Evolutionary conservation across 2,888 invertebrate genomes (phyloP).

Genomic region (Xiphydria camelus): DNA sequence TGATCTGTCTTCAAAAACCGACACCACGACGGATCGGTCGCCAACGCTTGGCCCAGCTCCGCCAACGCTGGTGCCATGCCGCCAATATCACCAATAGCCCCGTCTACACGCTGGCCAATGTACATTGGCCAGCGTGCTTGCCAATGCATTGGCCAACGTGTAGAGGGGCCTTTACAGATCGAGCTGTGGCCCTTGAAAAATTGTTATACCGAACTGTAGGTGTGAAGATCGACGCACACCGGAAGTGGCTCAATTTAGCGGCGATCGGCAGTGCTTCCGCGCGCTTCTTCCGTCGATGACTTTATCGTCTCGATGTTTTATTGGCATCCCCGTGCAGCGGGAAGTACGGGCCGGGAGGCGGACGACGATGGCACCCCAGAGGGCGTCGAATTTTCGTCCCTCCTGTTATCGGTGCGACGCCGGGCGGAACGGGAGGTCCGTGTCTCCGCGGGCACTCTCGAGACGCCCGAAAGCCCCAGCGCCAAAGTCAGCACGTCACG

Average conservation of each 20-base stretch:
- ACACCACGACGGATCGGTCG: too few relatives aligned
- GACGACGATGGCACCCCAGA: conserved; percentile 34
- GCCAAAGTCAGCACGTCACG: conserved; percentile 43
- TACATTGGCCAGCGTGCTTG: too few relatives aligned
- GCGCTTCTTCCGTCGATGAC: neutral
- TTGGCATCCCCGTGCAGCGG: too few relatives aligned
- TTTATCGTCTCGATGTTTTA: conserved; percentile 29
- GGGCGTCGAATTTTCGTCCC: conserved; percentile 25
- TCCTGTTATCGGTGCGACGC: conserved; percentile 29
- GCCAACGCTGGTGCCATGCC: too few relatives aligned
- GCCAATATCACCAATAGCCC: too few relatives aligned
- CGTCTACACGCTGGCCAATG: too few relatives aligned
- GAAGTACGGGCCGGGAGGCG: conserved; percentile 15
- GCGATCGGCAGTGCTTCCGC: conserved; percentile 2
- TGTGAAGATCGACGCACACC: too few relatives aligned
- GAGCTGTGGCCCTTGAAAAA: conserved; percentile 19
- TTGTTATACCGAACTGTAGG: too few relatives aligned
- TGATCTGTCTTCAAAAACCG: too few relatives aligned
- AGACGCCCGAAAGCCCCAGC: conserved; percentile 33
- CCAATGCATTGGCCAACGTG: too few relatives aligned
- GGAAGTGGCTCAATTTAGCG: too few relatives aligned
- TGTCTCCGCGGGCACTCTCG: conserved; percentile 28
- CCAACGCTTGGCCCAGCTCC: too few relatives aligned
- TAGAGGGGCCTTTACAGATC: conserved; percentile 17
- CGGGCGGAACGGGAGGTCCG: conserved; percentile 19